A percentile compares a stretch with the other conserved stretches of the same genome.
Conservation (phyloP, 2,888 invertebrate genomes). For the Theodoxus fluviatilis region DNA sequence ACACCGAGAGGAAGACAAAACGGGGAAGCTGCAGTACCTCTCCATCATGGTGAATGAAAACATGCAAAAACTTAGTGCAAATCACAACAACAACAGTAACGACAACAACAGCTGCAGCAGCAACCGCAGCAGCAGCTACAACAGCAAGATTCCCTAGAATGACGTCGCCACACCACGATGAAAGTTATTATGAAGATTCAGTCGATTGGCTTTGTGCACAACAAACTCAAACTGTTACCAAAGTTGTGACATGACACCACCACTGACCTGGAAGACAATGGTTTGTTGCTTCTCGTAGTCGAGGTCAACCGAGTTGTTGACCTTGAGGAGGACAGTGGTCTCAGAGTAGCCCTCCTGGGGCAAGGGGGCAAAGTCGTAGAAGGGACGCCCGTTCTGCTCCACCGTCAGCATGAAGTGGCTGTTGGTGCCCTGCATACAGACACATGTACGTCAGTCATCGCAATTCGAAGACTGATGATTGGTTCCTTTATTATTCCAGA, state of each 20-base stretch:
- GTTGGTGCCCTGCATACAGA: conserved; percentile 47
- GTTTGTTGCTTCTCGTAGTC: conserved; percentile 76
- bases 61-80: too few species aligned
- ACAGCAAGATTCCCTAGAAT: too few species aligned
- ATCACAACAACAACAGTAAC: too few species aligned
- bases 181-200: background rate
- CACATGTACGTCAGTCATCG: too few species aligned
- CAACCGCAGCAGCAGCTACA: too few species aligned
- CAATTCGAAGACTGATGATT: too few species aligned
- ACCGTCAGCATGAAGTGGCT: conserved; percentile 47
- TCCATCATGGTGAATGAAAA: too few species aligned
- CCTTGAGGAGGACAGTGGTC: conserved; percentile 47
- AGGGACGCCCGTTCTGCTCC: conserved; percentile 46
- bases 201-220: background rate
- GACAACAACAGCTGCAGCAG: too few species aligned
- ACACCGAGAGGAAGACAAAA: too few species aligned
- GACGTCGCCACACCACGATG: background rate
- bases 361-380: conserved; percentile 46
- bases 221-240: background rate
- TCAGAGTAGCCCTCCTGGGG: conserved; percentile 49
- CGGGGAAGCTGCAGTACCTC: too few species aligned
- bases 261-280: conserved; percentile 48
- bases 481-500: too few species aligned
- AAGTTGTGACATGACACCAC: background rate
- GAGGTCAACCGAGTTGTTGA: conserved; percentile 68